A percentile compares a stretch with the other conserved stretches of the same genome.
Conservation (phyloP, 1,140 invertebrate species). For the Brachystomella parvula region DNA sequence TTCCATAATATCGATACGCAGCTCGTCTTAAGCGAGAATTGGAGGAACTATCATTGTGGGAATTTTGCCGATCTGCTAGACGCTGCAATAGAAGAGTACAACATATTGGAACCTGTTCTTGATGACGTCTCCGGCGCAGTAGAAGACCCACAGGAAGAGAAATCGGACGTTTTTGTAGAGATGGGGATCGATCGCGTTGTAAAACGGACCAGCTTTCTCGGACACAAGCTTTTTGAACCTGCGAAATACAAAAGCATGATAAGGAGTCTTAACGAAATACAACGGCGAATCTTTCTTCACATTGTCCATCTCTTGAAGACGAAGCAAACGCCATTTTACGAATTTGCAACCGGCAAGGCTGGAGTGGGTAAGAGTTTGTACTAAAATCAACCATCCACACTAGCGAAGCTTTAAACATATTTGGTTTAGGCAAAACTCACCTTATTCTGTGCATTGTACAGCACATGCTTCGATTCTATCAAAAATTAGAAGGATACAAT, state of each 20-base stretch:
- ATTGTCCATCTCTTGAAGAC: not conserved
- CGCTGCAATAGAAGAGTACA: not conserved
- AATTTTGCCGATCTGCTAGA: not conserved
- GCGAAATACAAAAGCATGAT: not conserved
- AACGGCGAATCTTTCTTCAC: not conserved
- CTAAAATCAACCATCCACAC: too few species aligned
- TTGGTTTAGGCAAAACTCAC: conserved; percentile 24
- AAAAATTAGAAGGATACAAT: not conserved
- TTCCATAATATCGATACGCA: not conserved
- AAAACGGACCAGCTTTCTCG: not conserved
- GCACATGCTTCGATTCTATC: not conserved
- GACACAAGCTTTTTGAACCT: not conserved
- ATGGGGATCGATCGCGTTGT: not conserved
- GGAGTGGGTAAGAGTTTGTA: too few species aligned
- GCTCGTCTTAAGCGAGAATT: not conserved
- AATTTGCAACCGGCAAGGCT: conserved; percentile 10
- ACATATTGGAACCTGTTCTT: not conserved
- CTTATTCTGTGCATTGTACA: conserved; percentile 20
- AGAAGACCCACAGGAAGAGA: too few species aligned
- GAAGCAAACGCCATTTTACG: not conserved
- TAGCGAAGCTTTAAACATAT: too few species aligned
- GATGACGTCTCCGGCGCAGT: not conserved
- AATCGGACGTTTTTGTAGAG: not conserved
- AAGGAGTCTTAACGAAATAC: not conserved
- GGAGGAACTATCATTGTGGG: not conserved